These are phyloP conservation scores for Pedetes capensis DNA, from an alignment of 2,113 vertebrate genomes.

Conservation along the genomic window DNA sequence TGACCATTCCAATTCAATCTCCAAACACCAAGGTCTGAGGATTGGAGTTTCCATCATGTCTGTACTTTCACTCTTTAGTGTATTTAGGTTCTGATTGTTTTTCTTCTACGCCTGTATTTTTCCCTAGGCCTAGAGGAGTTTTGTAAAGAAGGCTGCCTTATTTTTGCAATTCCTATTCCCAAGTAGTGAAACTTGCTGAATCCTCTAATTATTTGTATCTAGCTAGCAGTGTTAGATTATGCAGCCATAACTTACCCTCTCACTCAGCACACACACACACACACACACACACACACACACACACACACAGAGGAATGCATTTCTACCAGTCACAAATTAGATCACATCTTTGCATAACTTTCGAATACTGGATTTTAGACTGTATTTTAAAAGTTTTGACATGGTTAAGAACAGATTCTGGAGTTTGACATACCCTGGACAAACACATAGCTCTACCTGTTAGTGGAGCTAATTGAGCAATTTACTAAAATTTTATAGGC, in stretches of 20 bases:
- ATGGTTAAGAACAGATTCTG: not conserved
- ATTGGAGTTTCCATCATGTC: not conserved
- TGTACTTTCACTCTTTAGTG: not conserved
- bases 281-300: not conserved
- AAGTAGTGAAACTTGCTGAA: not conserved
- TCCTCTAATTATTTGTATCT: not conserved
- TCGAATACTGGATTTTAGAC: not conserved
- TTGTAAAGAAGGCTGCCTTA: not conserved
- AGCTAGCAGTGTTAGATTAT: not conserved
- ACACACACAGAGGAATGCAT: rapidly evolving
- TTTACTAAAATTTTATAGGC: not conserved
- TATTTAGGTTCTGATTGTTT: not conserved
- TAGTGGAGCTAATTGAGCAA: not conserved
- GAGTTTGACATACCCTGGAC: not conserved
- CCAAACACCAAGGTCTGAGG: not conserved
- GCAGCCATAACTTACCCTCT: not conserved
- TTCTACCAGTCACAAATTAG: not conserved
- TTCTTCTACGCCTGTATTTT: not conserved
- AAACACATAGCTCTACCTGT: not conserved
- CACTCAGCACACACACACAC: not conserved
- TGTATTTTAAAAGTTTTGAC: not conserved
- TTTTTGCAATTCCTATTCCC: not conserved
- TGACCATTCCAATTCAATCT: not conserved
- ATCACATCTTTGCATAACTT: not conserved
- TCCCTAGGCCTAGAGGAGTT: not conserved